These are phyloP conservation scores for Apamea epomidion DNA, from an alignment of 2,888 invertebrate species.

Conservation along the genomic window DNA sequence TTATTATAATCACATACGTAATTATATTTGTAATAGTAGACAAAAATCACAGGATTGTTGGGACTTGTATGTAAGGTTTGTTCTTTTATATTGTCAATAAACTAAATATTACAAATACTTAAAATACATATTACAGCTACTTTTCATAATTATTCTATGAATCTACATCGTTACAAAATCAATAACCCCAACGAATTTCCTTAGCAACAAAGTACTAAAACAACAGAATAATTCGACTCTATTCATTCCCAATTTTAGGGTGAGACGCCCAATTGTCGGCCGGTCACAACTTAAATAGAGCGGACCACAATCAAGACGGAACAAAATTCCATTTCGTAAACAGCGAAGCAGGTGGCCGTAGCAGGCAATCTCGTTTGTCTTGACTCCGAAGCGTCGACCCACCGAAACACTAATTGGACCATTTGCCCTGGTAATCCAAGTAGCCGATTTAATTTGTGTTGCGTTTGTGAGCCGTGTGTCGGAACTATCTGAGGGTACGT, in stretches of 20 bases:
- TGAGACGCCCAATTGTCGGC: constrained; percentile 68
- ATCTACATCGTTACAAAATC: background rate
- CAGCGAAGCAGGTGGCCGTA: constrained; percentile 81
- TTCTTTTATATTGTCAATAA: too few relatives aligned
- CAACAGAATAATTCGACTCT: constrained; percentile 38
- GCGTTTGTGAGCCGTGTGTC: constrained; percentile 71
- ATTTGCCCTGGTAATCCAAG: constrained; percentile 87
- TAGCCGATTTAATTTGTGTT: constrained; percentile 85
- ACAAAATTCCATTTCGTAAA: constrained; percentile 77
- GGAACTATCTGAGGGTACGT: constrained; percentile 43
- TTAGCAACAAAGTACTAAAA: constrained; percentile 24
- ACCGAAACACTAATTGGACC: constrained; percentile 87
- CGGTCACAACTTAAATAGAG: constrained; percentile 71
- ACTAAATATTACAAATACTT: background rate
- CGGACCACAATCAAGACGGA: constrained; percentile 78
- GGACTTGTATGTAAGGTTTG: too few relatives aligned
- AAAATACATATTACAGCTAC: background rate
- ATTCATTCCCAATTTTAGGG: constrained; percentile 66
- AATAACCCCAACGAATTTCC: background rate
- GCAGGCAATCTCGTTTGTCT: constrained; percentile 87
- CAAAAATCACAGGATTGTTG: too few relatives aligned
- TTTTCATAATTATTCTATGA: background rate
- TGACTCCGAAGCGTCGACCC: constrained; percentile 76
- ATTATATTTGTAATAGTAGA: too few relatives aligned
- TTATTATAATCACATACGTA: too few relatives aligned